Evolutionary conservation across 2,113 vertebrate species (phyloP).

Genomic region (Platichthys stellatus): DNA sequence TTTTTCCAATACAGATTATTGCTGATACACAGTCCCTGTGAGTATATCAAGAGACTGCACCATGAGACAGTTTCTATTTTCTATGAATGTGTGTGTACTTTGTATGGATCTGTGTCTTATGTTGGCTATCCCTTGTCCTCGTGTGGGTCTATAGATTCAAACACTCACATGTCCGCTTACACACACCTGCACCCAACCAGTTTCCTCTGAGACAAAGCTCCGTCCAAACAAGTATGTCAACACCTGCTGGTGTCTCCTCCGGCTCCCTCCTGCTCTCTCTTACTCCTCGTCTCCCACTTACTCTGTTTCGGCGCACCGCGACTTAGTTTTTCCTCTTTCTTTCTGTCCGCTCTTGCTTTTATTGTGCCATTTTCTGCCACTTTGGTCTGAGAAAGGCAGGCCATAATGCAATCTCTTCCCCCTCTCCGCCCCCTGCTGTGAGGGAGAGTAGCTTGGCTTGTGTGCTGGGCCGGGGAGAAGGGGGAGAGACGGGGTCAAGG

Average conservation of each 20-base stretch:
- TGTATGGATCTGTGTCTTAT: slow-evolving; percentile 3
- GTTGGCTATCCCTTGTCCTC: not conserved
- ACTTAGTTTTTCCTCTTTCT: slow-evolving; percentile 71
- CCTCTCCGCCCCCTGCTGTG: slow-evolving; percentile 82
- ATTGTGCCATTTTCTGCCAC: slow-evolving; percentile 88
- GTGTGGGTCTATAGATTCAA: slow-evolving; percentile 12
- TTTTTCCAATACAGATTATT: not conserved
- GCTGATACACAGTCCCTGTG: no score
- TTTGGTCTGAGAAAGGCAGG: slow-evolving; percentile 81
- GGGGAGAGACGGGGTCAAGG: slow-evolving; percentile 85
- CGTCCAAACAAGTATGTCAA: slow-evolving; percentile 45
- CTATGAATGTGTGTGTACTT: not conserved
- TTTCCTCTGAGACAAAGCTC: slow-evolving; percentile 52
- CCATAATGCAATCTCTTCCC: slow-evolving; percentile 84
- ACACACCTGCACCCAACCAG: slow-evolving; percentile 18
- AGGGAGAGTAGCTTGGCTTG: slow-evolving; percentile 84
- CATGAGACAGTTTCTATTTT: not conserved
- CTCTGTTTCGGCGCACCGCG: slow-evolving; percentile 61
- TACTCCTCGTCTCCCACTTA: slow-evolving; percentile 53
- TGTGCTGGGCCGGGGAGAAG: slow-evolving; percentile 78
- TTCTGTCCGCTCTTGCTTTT: slow-evolving; percentile 72
- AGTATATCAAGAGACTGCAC: not conserved
- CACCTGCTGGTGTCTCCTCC: slow-evolving; percentile 49
- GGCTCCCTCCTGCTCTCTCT: slow-evolving; percentile 38
- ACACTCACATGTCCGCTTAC: slow-evolving; percentile 27